Evolutionary conservation across 1,140 invertebrate genomes (phyloP), one percentile per base, ranked within the genome.

Genomic region (Eubasilissa regina): DNA sequence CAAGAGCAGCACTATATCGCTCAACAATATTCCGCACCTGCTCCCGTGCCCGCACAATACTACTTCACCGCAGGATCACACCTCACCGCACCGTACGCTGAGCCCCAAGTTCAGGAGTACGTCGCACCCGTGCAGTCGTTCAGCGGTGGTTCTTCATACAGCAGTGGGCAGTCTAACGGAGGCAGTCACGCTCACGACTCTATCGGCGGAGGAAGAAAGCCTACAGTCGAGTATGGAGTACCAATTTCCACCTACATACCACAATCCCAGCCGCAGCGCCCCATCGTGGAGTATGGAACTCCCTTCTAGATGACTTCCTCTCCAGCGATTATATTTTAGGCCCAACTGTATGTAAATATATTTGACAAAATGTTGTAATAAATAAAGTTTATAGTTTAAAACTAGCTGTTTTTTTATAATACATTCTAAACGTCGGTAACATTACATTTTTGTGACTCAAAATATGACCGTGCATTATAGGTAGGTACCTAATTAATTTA

Each of bases 221-320:
- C 76, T 7, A 35, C 25, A 10, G 19, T 48, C 11, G 76, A 78
- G 58, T 78, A 78, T 58, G 76, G 76, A 78, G 13, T 51, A 43
- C 76, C 76, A 12, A 45, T 44, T 8, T 78, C 64, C 7, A 13
- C 76, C 21, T 58, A 70, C 35, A 19, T 56, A 3, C 48, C 43
- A 19, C 64, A 43, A 15, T 11, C 10, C 21, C 44, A 45, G 3
- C 43, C 76, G 8, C 64, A 48, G 9, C 47, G 60, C 1, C 75
- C 75, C 0, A 19, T 11, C 48, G 35, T 21, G 21, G 76, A 70
- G 11, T 78, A 78, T 44, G 76, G 76, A 70, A 25, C 53, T 6
- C 66, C 76, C 0, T 78, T 70, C 25, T 78, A 78, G 72, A 44
- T 56, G 4, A 62, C 25, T 12, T 7, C 13, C 25, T 1, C 19